These are phyloP conservation scores for Aythya baeri DNA, from an alignment of 2,113 vertebrate species.

Conservation along the genomic window DNA sequence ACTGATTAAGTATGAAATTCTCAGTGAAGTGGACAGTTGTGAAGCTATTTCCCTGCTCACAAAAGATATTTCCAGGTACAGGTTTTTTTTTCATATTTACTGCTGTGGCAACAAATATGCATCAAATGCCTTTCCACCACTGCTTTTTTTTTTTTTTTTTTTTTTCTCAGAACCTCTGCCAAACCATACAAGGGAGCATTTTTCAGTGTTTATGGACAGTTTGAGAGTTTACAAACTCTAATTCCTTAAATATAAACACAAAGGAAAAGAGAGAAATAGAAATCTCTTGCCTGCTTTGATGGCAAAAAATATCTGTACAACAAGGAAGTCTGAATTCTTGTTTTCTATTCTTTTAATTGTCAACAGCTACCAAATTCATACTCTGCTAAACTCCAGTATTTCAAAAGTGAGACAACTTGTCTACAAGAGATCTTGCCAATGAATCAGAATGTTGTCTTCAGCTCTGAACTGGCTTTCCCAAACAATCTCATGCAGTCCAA, in stretches of 20 bases:
- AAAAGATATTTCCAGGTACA: neutral
- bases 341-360: neutral
- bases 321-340: neutral
- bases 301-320: neutral
- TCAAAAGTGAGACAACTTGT: neutral
- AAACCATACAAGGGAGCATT: neutral
- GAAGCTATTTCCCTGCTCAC: neutral
- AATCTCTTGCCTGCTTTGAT: neutral
- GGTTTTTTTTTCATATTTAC: neutral
- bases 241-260: neutral
- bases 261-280: neutral
- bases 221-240: neutral
- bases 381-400: neutral
- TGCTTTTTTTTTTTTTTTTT: neutral
- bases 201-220: neutral
- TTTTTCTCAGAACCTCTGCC: slow-evolving; percentile 11
- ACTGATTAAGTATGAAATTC: neutral
- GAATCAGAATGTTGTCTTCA: neutral
- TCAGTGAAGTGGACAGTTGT: neutral
- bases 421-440: neutral
- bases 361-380: neutral
- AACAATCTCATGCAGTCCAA: neutral
- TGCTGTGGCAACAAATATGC: neutral
- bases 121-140: neutral
- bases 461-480: neutral